phyloP scores from a whole-genome alignment of 2,797 vertebrate species.

The Mormyrus hasselquistii region DNA sequence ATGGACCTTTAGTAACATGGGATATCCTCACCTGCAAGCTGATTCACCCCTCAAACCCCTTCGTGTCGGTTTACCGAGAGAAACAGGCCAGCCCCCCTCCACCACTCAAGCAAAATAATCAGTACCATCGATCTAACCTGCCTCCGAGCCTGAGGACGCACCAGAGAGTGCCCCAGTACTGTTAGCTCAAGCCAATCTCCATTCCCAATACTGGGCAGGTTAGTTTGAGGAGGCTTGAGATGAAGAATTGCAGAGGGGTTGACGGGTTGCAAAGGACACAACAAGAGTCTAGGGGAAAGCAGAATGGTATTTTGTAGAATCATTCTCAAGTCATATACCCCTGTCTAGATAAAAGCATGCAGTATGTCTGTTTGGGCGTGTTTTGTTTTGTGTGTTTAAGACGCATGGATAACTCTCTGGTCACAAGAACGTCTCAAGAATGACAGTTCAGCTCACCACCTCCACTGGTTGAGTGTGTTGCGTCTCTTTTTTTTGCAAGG shows the following conservation, averaged over 20 bases:
- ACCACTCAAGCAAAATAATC: constrained; percentile 33
- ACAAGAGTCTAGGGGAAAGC: constrained; percentile 31
- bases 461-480: neutral
- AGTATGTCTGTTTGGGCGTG: neutral
- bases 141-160: neutral
- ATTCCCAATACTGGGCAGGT: neutral
- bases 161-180: neutral
- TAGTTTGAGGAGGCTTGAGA: neutral
- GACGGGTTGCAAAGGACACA: constrained; percentile 33
- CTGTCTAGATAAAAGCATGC: neutral
- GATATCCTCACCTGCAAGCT: constrained; percentile 38
- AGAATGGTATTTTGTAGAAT: neutral
- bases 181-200: neutral
- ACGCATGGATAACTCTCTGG: neutral
- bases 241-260: neutral
- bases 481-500: neutral
- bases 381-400: neutral
- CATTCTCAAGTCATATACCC: neutral
- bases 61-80: constrained; percentile 32
- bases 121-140: neutral
- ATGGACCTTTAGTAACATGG: neutral
- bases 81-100: constrained; percentile 34
- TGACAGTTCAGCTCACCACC: neutral
- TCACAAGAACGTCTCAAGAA: neutral
- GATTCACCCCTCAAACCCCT: constrained; percentile 19